Percentiles rank a stretch among this genome's conserved stretches.
These are phyloP conservation scores for Hylia prasina DNA, from an alignment of 2,113 vertebrate genomes.

Conservation along the genomic window DNA sequence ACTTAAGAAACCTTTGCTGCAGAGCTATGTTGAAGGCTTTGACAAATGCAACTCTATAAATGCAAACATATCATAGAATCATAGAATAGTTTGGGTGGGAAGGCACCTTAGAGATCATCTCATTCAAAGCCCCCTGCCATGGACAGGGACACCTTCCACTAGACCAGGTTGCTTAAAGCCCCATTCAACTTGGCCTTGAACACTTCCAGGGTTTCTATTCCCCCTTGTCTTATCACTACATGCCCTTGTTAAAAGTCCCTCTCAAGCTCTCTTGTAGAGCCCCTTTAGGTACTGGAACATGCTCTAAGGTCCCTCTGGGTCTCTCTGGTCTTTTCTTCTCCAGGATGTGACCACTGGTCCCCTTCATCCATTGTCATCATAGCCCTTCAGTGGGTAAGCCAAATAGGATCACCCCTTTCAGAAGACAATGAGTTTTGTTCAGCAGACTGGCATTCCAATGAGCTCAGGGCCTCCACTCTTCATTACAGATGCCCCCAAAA, in stretches of 20 bases:
- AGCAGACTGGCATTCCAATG: background rate
- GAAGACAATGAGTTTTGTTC: background rate
- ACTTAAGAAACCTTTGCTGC: background rate
- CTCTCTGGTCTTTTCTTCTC: background rate
- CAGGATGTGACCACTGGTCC: no score
- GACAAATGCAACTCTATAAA: background rate
- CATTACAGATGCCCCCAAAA: background rate
- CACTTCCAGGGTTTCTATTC: background rate
- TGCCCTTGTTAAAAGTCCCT: background rate
- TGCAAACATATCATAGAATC: background rate
- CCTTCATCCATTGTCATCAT: background rate
- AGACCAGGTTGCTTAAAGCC: background rate
- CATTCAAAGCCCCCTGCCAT: background rate
- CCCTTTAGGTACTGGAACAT: background rate
- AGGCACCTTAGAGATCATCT: background rate
- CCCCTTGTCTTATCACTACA: background rate
- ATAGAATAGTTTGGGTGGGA: background rate
- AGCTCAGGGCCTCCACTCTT: background rate
- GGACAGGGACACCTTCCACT: background rate
- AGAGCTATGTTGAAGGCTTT: background rate
- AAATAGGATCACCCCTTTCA: background rate
- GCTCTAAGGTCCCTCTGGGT: no score
- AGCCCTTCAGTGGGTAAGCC: background rate
- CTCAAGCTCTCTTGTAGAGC: background rate
- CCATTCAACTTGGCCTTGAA: background rate